Conservation (phyloP, 2,888 invertebrate species). For the Ramazzottius varieornatus region DNA sequence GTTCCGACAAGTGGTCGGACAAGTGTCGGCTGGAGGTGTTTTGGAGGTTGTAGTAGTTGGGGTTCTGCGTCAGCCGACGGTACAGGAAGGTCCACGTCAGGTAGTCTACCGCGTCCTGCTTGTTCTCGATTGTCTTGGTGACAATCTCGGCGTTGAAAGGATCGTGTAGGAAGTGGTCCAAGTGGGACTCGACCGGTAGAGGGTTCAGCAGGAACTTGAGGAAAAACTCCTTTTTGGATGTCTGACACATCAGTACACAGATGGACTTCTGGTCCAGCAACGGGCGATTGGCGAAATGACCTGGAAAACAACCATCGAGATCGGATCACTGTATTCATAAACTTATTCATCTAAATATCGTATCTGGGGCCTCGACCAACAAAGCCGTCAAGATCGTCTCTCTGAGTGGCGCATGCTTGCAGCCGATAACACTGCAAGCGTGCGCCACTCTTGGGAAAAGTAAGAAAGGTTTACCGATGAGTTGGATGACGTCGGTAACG, state of each 20-base stretch:
- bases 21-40: slow-evolving; percentile 75
- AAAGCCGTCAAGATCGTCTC: too few relatives aligned
- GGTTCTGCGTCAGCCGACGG: slow-evolving; percentile 83
- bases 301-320: too few relatives aligned
- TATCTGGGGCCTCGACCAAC: too few relatives aligned
- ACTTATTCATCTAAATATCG: too few relatives aligned
- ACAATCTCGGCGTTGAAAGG: slow-evolving; percentile 99
- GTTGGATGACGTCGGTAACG: slow-evolving; percentile 81
- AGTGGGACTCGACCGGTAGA: slow-evolving; percentile 80
- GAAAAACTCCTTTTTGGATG: slow-evolving; percentile 91
- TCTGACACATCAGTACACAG: slow-evolving; percentile 84
- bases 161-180: slow-evolving; percentile 90
- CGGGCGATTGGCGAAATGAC: slow-evolving; percentile 63
- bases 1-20: slow-evolving; percentile 87
- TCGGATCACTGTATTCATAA: too few relatives aligned
- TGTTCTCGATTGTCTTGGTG: slow-evolving; percentile 96
- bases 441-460: too few relatives aligned
- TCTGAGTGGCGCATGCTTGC: too few relatives aligned
- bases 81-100: slow-evolving; percentile 98
- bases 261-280: slow-evolving; percentile 48
- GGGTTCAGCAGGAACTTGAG: slow-evolving; percentile 92
- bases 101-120: slow-evolving; percentile 97
- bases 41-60: slow-evolving; percentile 93
- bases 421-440: too few relatives aligned
- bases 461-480: too few relatives aligned